A percentile compares a stretch with the other conserved stretches of the same genome.
Conservation (phyloP, 2,888 invertebrate genomes). For the Tholera decimalis region DNA sequence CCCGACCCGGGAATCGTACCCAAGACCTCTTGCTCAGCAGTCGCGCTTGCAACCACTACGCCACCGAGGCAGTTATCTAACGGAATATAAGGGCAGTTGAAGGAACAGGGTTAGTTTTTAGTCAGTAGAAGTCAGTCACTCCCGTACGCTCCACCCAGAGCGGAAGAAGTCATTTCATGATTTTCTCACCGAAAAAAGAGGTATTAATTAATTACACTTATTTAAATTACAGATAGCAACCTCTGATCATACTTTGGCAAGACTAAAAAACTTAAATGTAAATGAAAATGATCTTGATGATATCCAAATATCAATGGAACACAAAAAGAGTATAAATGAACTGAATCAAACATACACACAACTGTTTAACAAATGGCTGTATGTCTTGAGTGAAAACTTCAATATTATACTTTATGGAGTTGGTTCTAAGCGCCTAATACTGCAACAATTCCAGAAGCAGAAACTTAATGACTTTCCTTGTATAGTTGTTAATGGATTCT, state of each 20-base stretch:
- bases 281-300: constrained; percentile 89
- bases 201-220: not conserved
- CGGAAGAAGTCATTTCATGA: too few relatives aligned
- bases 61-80: too few relatives aligned
- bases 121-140: too few relatives aligned
- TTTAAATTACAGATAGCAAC: constrained; percentile 90
- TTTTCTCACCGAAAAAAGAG: too few relatives aligned
- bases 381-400: constrained; percentile 95
- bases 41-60: too few relatives aligned
- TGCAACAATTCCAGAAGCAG: constrained; percentile 94
- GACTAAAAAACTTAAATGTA: constrained; percentile 94
- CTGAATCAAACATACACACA: constrained; percentile 91
- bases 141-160: too few relatives aligned
- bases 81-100: too few relatives aligned
- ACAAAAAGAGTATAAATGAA: constrained; percentile 90
- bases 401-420: constrained; percentile 97
- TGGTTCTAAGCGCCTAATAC: constrained; percentile 96
- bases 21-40: too few relatives aligned
- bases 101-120: too few relatives aligned
- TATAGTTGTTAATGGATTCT: constrained; percentile 97
- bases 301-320: constrained; percentile 91
- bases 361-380: constrained; percentile 94
- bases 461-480: constrained; percentile 91
- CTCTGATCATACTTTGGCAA: constrained; percentile 95
- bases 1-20: too few relatives aligned